Conservation (phyloP, 1,140 invertebrate genomes). For the Ceratoteleas bidentatus region DNA sequence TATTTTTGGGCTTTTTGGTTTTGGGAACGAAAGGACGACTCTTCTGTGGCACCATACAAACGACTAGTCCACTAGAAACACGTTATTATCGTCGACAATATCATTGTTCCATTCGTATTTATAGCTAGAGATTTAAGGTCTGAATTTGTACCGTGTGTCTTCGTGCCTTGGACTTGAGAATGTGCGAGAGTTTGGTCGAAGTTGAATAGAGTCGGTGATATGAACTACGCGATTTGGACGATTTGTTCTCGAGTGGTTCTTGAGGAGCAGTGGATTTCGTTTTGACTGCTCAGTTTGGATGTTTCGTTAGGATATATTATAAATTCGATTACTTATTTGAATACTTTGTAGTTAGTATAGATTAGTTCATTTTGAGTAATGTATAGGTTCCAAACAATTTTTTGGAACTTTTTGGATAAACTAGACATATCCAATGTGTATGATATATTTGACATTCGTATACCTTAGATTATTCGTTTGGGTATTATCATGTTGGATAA, state of each 20-base stretch:
- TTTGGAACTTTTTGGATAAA: too few relatives aligned
- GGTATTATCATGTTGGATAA: too few relatives aligned
- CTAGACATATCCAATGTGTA: too few relatives aligned
- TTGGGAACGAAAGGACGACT: not conserved
- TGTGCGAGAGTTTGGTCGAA: conserved; percentile 1
- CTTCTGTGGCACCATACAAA: conserved; percentile 53
- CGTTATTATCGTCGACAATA: conserved; percentile 53
- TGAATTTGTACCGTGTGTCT: conserved; percentile 80
- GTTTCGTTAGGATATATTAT: too few relatives aligned
- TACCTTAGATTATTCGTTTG: too few relatives aligned
- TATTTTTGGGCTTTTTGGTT: not conserved
- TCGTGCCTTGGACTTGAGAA: conserved; percentile 55
- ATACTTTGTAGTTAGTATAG: too few relatives aligned
- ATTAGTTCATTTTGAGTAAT: too few relatives aligned
- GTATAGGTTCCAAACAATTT: too few relatives aligned
- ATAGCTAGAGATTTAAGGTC: conserved; percentile 71
- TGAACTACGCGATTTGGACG: not conserved
- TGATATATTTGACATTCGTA: too few relatives aligned
- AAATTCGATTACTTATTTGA: too few relatives aligned
- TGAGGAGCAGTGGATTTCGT: too few relatives aligned
- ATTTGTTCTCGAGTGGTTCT: not conserved
- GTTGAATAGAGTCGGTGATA: not conserved
- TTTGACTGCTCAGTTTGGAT: too few relatives aligned
- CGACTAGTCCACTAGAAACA: conserved; percentile 32
- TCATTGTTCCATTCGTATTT: conserved; percentile 42